Base-by-base conservation (phyloP, 2,113 vertebrate genomes). In the Trachemys scripta region DNA sequence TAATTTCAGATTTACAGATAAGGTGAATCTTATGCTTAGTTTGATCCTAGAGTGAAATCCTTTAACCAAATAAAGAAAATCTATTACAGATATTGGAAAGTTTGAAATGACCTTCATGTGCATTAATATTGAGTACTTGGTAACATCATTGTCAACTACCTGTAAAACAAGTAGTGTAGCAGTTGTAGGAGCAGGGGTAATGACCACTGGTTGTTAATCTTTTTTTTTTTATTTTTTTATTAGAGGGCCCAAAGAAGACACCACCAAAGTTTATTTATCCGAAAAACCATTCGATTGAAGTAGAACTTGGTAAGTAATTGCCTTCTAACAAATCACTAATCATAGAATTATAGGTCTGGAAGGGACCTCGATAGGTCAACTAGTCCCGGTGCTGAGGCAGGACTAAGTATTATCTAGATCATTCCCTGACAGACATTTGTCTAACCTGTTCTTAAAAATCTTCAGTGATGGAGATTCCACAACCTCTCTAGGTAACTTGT, bases 251-350 rank as follows among this genome's bases (percentile, higher is more conserved):
- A n/a, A 56, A 1, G 27, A 54, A 16, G 2, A 1, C 29, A 2
- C 82, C 6, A 42, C 98, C 99, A 47, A 72, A 98, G 79, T 97
- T 99, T 49, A 69, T 96, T 81, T 98, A 98, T 90, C 99, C 99
- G 0, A 87, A 79, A 24, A 98, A 98, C 54, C 98, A 98, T 25
- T 97, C 97, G 1, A 51, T 99, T 92, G 98, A 98, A 97, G 98
- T 97, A 50, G 78, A 93, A 6, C 80, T 95, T 9, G 99, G 99
- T 99, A 96, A 99, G 99, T 97, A 75, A 25, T 59, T 25, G 29
- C 19, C 93, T 35, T 81, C 35, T 89, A 62, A 85, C 45, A 87
- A 31, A 56, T 80, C 4, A 38, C 54, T 92, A 69, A 79, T 38
- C 75, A 42, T 65, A 83, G 5, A 84, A 85, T n/a, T 24, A 31